Evolutionary conservation across 2,888 invertebrate species (phyloP).

Genomic region (Monochamus alternatus): DNA sequence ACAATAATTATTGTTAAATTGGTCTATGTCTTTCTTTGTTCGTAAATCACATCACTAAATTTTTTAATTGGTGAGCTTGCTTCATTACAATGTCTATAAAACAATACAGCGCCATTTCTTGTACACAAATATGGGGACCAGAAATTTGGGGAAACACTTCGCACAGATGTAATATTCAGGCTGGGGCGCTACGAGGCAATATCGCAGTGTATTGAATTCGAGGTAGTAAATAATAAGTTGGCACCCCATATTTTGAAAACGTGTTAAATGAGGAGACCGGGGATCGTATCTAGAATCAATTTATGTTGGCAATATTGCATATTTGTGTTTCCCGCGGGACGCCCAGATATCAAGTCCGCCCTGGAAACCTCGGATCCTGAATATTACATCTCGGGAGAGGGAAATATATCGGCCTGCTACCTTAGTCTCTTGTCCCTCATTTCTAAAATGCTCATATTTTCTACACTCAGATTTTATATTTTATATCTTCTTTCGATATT

Average conservation of each 20-base stretch:
- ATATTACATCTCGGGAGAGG: slow-evolving; percentile 41
- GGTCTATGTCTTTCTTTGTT: no score
- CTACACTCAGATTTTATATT: slow-evolving; percentile 4
- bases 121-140: slow-evolving; percentile 4
- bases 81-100: no score
- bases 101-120: background rate
- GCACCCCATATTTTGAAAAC: slow-evolving; percentile 67
- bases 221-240: slow-evolving; percentile 65
- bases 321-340: slow-evolving; percentile 70
- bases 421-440: slow-evolving; percentile 32
- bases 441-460: slow-evolving; percentile 19
- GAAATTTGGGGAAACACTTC: slow-evolving; percentile 39
- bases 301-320: slow-evolving; percentile 71
- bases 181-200: slow-evolving; percentile 46
- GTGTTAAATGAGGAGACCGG: slow-evolving; percentile 68
- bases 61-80: no score
- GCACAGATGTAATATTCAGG: slow-evolving; percentile 47
- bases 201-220: slow-evolving; percentile 55
- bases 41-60: no score
- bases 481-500: background rate
- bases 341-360: slow-evolving; percentile 64
- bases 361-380: slow-evolving; percentile 59
- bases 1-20: no score
- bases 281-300: slow-evolving; percentile 70
- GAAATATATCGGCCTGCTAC: slow-evolving; percentile 26